Evolutionary conservation across 2,888 invertebrate species (phyloP).

Genomic region (Zaprionus lineosus): DNA sequence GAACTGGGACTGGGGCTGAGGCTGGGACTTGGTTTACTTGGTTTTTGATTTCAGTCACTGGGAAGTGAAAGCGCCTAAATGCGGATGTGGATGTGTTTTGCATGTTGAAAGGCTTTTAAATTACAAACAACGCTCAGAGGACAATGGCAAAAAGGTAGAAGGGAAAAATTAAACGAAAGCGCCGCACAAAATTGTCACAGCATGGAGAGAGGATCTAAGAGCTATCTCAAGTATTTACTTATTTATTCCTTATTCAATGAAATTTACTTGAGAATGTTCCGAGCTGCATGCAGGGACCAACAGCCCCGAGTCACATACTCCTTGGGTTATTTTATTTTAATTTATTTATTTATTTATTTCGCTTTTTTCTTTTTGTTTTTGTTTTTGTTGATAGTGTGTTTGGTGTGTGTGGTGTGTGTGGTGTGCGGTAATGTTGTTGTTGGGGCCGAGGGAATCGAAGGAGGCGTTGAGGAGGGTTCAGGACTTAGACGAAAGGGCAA

Average conservation of each 20-base stretch:
- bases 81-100: constrained; percentile 64
- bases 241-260: constrained; percentile 74
- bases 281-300: constrained; percentile 27
- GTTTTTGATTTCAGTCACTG: constrained; percentile 37
- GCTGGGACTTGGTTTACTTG: no score
- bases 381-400: constrained; percentile 9
- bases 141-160: constrained; percentile 13
- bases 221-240: constrained; percentile 73
- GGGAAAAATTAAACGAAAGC: constrained; percentile 38
- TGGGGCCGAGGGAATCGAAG: background rate
- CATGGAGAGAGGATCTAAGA: constrained; percentile 15
- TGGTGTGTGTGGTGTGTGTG: no score
- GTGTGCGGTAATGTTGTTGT: no score
- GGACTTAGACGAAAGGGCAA: no score
- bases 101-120: constrained; percentile 59
- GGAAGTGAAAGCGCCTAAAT: constrained; percentile 51
- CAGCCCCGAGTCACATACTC: constrained; percentile 35
- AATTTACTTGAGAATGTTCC: constrained; percentile 68
- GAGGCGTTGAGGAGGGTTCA: background rate
- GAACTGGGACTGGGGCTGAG: no score
- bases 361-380: background rate
- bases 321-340: no score
- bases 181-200: constrained; percentile 52
- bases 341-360: no score
- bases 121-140: constrained; percentile 24